Base-by-base conservation (phyloP, 2,797 vertebrate genomes). In the Oreochromis mossambicus region DNA sequence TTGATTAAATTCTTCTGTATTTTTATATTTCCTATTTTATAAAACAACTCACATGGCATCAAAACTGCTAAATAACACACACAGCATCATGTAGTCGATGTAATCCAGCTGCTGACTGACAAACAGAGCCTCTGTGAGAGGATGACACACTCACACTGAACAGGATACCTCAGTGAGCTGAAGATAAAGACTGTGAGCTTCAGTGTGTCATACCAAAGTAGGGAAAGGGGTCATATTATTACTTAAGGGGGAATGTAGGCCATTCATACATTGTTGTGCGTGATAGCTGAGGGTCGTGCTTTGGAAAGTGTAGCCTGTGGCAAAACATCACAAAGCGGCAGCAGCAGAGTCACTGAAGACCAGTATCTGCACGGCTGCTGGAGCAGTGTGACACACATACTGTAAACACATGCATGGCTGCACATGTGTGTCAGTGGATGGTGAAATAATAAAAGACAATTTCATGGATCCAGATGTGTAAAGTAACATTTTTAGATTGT, bases 301-400 rank as follows among this genome's bases (percentile, higher is more conserved):
- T 77, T 73, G 83, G 81, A 66, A 90, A 87, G 55, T 80, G 75
- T 43, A 54, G 86, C 92, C 78, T 29, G 36, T 43, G 79, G 88
- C 77, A 8, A 91, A 88, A 87, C 82, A 79, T 90, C 83, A 89
- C 34, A 29, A 56, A 79, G 79, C 24, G 4, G 81, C 48, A 8
- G 55, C 83, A 75, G 56, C 81, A 76, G 70, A 26, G 76, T 79
- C 48, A 26, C 55, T 75, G 6, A 61, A 84, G 46, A 77, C n/a
- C 7, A 70, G 54, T 61, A 34, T 80, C 76, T 77, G 56, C 13
- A 41, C 1, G 7, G 17, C 54, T 8, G 13, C 70, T 46, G 58
- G 41, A 79, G 76, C 68, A 58, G 6, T 15, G 41, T 61, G 63
- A 78, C 51, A 12, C 12, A 58, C 36, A 34, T 4, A 79, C 56